phyloP scores from a whole-genome alignment of 2,888 invertebrate species.

The Phorcus lineatus region DNA sequence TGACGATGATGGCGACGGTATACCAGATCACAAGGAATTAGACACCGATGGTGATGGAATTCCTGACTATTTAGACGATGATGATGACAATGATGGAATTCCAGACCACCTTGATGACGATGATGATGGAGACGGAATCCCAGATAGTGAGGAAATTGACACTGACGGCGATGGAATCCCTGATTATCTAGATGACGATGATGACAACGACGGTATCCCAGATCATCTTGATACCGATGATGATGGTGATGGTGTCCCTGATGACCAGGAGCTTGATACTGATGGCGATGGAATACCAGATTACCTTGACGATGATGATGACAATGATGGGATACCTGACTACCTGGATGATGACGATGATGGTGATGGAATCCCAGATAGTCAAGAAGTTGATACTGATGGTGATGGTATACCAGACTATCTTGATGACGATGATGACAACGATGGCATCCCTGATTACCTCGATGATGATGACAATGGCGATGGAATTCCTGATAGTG shows the following conservation, averaged over 20 bases:
- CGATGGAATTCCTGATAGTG: slow-evolving; percentile 62
- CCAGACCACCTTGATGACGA: slow-evolving; percentile 49
- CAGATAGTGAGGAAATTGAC: slow-evolving; percentile 45
- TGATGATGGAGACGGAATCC: slow-evolving; percentile 49
- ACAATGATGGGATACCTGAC: slow-evolving; percentile 54
- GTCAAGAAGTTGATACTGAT: slow-evolving; percentile 61
- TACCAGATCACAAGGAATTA: slow-evolving; percentile 53
- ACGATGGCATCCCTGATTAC: slow-evolving; percentile 51
- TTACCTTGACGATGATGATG: slow-evolving; percentile 58
- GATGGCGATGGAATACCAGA: slow-evolving; percentile 57
- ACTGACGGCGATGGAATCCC: slow-evolving; percentile 60
- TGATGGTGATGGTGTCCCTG: slow-evolving; percentile 64
- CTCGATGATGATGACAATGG: slow-evolving; percentile 59
- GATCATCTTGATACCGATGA: slow-evolving; percentile 51
- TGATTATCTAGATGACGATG: slow-evolving; percentile 52
- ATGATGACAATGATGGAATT: slow-evolving; percentile 57
- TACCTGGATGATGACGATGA: slow-evolving; percentile 48
- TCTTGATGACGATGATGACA: slow-evolving; percentile 50
- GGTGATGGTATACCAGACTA: slow-evolving; percentile 61
- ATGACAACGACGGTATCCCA: slow-evolving; percentile 49
- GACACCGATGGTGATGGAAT: slow-evolving; percentile 58
- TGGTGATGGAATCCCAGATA: slow-evolving; percentile 66
- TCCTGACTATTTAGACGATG: slow-evolving; percentile 53
- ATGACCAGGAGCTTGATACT: slow-evolving; percentile 38
- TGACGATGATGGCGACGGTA: slow-evolving; percentile 64